These are phyloP conservation scores for Lepisosteus osseus DNA, from an alignment of 2,113 vertebrate species.

Conservation along the genomic window DNA sequence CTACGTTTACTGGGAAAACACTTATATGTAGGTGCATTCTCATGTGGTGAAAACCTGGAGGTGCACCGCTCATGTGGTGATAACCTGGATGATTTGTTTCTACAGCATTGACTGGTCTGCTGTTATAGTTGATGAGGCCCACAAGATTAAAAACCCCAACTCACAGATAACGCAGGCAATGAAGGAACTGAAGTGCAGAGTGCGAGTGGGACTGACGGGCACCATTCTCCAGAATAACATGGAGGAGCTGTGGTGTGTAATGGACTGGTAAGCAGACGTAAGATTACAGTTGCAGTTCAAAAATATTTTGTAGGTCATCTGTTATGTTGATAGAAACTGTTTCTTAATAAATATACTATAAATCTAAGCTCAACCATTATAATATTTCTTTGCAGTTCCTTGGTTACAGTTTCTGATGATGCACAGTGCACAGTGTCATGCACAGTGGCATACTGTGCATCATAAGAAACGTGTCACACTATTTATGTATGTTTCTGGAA, in stretches of 20 bases:
- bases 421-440: too few relatives aligned
- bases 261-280: slow-evolving; percentile 81
- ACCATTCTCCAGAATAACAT: slow-evolving; percentile 95
- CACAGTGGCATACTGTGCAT: too few relatives aligned
- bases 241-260: slow-evolving; percentile 95
- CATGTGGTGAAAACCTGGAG: neutral
- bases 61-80: neutral
- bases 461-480: too few relatives aligned
- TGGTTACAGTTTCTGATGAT: too few relatives aligned
- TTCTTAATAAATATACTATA: too few relatives aligned
- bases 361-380: too few relatives aligned
- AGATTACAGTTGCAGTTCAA: too few relatives aligned
- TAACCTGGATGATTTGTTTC: neutral
- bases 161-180: slow-evolving; percentile 86
- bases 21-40: neutral
- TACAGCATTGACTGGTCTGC: slow-evolving; percentile 86
- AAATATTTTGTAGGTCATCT: too few relatives aligned
- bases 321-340: too few relatives aligned
- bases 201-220: slow-evolving; percentile 90
- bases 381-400: too few relatives aligned
- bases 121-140: slow-evolving; percentile 89
- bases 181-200: slow-evolving; percentile 80
- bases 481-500: too few relatives aligned
- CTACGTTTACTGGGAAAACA: too few relatives aligned
- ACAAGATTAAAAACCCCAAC: slow-evolving; percentile 93